phyloP scores from a whole-genome alignment of 2,113 vertebrate genomes.

The Eurypyga helias region DNA sequence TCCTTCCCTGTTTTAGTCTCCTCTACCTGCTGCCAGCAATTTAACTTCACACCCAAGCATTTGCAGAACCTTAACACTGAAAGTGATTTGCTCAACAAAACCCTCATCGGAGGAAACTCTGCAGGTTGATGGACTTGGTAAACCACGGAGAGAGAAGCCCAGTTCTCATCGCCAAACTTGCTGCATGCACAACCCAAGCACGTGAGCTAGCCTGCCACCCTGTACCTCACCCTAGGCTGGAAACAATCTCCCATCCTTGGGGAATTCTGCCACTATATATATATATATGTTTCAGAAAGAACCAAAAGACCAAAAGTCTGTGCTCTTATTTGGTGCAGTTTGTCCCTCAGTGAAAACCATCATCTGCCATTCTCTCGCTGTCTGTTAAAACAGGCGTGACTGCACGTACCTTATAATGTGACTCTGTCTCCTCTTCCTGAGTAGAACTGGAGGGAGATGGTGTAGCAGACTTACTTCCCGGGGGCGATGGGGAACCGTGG shows the following conservation, averaged over 20 bases:
- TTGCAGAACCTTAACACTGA: not conserved
- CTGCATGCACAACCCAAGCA: not conserved
- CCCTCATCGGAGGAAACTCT: not conserved
- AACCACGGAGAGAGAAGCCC: not conserved
- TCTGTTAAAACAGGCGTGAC: not conserved
- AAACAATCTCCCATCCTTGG: not conserved
- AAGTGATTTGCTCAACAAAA: not conserved
- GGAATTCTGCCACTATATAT: not conserved
- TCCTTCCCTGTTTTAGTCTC: not conserved
- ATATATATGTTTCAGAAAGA: too few species aligned
- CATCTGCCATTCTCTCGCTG: rapidly evolving
- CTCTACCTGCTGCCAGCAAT: not conserved
- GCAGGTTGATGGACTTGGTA: not conserved
- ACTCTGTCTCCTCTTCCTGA: slow-evolving; percentile 97
- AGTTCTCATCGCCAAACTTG: not conserved
- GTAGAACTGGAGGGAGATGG: slow-evolving; percentile 98
- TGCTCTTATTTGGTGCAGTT: not conserved
- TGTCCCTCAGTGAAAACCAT: not conserved
- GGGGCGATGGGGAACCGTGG: slow-evolving; percentile 96
- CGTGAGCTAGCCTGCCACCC: not conserved
- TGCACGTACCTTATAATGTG: slow-evolving; percentile 89
- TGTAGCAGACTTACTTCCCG: slow-evolving; percentile 97
- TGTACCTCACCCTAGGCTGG: not conserved
- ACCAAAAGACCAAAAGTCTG: not conserved
- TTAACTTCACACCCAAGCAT: not conserved